phyloP scores from a whole-genome alignment of 2,797 vertebrate species.

The Pantherophis alleghaniensis region DNA sequence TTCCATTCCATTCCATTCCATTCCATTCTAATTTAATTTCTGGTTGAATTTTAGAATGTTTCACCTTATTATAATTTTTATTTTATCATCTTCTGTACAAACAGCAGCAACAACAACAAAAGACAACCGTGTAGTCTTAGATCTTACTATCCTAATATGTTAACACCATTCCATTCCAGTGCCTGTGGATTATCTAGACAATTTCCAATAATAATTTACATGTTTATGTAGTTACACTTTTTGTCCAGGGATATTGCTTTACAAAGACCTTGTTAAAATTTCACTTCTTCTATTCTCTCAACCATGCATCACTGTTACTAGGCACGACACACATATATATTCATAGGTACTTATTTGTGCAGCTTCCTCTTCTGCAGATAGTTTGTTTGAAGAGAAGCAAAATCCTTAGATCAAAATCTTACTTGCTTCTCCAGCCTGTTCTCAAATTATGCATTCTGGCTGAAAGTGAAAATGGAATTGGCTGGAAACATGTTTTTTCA shows the following conservation, averaged over 20 bases:
- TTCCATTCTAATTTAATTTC: background rate
- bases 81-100: background rate
- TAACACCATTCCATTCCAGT: constrained; percentile 9
- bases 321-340: background rate
- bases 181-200: constrained; percentile 19
- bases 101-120: background rate
- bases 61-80: background rate
- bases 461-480: constrained; percentile 27
- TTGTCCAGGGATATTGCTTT: background rate
- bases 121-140: background rate
- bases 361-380: background rate
- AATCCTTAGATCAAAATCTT: constrained; percentile 18
- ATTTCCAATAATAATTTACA: constrained; percentile 27
- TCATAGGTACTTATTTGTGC: background rate
- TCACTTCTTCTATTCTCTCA: background rate
- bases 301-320: background rate
- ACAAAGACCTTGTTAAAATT: background rate
- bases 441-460: constrained; percentile 5
- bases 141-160: constrained; percentile 3
- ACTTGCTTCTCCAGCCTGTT: constrained; percentile 4
- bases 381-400: background rate
- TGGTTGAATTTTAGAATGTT: background rate
- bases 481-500: constrained; percentile 6
- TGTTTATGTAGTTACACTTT: constrained; percentile 23
- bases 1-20: too few species aligned